phyloP scores from a whole-genome alignment of 2,888 invertebrate genomes.

The Meghimatium bilineatum region DNA sequence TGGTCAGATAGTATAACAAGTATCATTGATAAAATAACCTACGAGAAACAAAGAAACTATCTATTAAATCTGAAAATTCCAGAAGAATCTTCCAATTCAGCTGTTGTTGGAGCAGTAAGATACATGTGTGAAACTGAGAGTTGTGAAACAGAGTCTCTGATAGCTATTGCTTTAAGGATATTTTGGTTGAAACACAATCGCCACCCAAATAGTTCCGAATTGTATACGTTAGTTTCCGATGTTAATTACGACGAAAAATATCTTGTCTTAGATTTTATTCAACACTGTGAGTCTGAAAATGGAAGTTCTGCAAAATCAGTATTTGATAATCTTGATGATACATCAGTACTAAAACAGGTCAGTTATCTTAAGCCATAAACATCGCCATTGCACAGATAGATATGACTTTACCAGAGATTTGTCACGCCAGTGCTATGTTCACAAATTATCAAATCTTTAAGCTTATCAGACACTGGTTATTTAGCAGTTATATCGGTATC shows the following conservation, averaged over 20 bases:
- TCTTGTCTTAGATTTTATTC: conserved; percentile 14
- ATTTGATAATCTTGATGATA: background rate
- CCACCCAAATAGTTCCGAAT: background rate
- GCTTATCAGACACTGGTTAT: too few relatives aligned
- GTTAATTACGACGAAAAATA: conserved; percentile 15
- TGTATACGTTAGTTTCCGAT: background rate
- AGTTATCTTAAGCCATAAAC: background rate
- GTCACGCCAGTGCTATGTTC: too few relatives aligned
- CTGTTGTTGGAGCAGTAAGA: background rate
- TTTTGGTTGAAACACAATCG: conserved; percentile 11
- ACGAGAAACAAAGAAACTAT: background rate
- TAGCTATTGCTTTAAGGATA: background rate
- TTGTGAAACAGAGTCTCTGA: background rate
- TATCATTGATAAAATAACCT: background rate
- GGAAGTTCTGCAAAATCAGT: background rate
- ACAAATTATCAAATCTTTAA: too few relatives aligned
- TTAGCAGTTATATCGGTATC: too few relatives aligned
- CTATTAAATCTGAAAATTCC: conserved; percentile 3
- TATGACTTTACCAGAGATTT: too few relatives aligned
- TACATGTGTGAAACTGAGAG: conserved; percentile 11
- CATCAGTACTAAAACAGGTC: background rate
- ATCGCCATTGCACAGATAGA: too few relatives aligned
- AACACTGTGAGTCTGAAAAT: background rate
- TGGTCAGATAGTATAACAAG: conserved; percentile 11
- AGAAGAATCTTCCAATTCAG: background rate